Conservation (phyloP, 2,797 vertebrate genomes). For the Pseudotriccus pelzelni region DNA sequence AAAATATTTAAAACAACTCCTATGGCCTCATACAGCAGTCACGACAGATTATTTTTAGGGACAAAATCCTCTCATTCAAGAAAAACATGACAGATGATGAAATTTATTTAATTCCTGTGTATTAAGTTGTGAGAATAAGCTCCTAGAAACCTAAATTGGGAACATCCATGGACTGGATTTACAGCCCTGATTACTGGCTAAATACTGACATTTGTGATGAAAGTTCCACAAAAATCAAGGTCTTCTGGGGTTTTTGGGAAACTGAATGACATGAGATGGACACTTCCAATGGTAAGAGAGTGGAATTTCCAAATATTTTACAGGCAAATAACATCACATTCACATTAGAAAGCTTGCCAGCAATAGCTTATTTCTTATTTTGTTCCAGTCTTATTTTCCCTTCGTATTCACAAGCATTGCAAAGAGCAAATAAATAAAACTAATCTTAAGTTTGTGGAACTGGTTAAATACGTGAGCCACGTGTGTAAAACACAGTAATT, state of each 20-base stretch:
- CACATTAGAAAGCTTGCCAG: not conserved
- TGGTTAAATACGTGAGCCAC: not conserved
- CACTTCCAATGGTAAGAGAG: rapidly evolving
- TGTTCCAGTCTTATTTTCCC: not conserved
- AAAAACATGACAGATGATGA: not conserved
- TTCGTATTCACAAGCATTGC: not conserved
- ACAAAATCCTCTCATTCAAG: not conserved
- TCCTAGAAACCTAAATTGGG: not conserved
- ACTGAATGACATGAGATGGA: rapidly evolving
- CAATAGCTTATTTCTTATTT: not conserved
- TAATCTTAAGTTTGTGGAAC: not conserved
- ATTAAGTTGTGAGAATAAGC: not conserved
- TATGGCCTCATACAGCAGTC: not conserved
- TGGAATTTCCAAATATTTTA: not conserved
- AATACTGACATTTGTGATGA: not conserved
- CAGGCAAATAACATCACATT: not conserved
- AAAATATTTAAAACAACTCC: not conserved
- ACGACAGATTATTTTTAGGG: not conserved
- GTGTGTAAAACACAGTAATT: not conserved
- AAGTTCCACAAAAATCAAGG: not conserved
- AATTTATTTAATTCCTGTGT: not conserved
- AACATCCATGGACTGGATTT: not conserved
- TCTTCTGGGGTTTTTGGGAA: not conserved
- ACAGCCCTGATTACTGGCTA: not conserved
- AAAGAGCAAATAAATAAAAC: not conserved